Percentiles rank a stretch among this genome's conserved stretches.
Conservation (phyloP, 2,113 vertebrate species). For the Uropsilus gracilis region DNA sequence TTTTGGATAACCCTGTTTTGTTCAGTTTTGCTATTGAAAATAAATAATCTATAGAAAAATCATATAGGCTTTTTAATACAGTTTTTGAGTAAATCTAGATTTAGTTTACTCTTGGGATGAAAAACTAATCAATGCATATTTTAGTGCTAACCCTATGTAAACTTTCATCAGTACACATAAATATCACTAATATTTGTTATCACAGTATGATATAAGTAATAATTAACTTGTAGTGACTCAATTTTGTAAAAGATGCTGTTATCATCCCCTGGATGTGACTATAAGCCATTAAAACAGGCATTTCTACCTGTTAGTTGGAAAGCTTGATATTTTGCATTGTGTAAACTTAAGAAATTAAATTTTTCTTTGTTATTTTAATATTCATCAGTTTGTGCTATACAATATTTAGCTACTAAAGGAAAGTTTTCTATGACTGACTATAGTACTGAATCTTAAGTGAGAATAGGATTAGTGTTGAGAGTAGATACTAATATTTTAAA, state of each 20-base stretch:
- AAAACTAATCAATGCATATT: not conserved
- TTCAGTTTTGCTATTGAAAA: not conserved
- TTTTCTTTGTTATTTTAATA: constrained; percentile 20
- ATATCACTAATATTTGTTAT: constrained; percentile 25
- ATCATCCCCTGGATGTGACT: not conserved
- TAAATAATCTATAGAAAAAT: constrained; percentile 26
- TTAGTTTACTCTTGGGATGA: constrained; percentile 39
- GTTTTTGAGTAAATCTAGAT: not conserved
- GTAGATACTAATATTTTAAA: not conserved
- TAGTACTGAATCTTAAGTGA: constrained; percentile 15
- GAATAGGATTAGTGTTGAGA: not conserved
- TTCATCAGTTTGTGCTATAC: not conserved
- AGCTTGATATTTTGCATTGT: not conserved
- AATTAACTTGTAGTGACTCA: not conserved
- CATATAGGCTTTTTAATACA: not conserved
- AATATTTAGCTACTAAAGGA: not conserved
- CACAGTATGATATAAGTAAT: not conserved
- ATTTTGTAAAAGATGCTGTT: not conserved
- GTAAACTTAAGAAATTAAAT: not conserved
- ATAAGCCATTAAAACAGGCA: not conserved
- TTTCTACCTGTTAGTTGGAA: not conserved
- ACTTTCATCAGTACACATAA: not conserved
- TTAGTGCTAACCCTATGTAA: not conserved
- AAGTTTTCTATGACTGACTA: constrained; percentile 12
- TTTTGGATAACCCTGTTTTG: not conserved